Evolutionary conservation across 2,113 vertebrate genomes (phyloP).

Genomic region (Cairina moschata): DNA sequence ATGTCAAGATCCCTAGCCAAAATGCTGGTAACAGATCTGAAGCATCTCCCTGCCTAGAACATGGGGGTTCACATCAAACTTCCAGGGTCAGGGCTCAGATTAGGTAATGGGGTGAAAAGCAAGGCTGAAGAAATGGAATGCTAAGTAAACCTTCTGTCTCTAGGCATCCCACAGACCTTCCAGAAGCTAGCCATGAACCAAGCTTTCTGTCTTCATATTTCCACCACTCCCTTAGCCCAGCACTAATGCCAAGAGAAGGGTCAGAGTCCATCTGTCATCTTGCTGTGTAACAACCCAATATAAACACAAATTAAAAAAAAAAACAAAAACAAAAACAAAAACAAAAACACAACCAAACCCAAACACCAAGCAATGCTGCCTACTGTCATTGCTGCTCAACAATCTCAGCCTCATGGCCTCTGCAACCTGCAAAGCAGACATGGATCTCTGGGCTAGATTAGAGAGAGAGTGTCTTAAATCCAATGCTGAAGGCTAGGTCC

Average conservation of each 20-base stretch:
- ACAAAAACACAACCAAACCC: not conserved
- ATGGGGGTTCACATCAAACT: not conserved
- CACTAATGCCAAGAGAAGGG: not conserved
- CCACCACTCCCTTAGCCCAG: not conserved
- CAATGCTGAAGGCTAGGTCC: slow-evolving; percentile 22
- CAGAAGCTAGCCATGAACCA: not conserved
- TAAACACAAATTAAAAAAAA: not conserved
- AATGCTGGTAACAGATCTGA: not conserved
- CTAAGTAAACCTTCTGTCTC: not conserved
- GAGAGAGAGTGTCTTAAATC: not conserved
- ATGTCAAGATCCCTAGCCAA: not conserved
- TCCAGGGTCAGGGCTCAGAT: not conserved
- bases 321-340: not conserved
- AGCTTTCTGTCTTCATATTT: not conserved
- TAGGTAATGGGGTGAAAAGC: not conserved
- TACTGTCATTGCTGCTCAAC: not conserved
- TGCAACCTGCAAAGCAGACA: not conserved
- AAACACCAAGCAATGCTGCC: not conserved
- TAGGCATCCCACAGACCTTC: not conserved
- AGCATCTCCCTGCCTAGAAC: not conserved
- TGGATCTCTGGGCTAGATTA: not conserved
- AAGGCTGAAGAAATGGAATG: not conserved
- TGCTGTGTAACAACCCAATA: not conserved
- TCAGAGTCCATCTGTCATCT: not conserved
- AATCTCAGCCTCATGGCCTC: not conserved